phyloP scores from a whole-genome alignment of 1,140 invertebrate species.

The Calycopis cecrops region DNA sequence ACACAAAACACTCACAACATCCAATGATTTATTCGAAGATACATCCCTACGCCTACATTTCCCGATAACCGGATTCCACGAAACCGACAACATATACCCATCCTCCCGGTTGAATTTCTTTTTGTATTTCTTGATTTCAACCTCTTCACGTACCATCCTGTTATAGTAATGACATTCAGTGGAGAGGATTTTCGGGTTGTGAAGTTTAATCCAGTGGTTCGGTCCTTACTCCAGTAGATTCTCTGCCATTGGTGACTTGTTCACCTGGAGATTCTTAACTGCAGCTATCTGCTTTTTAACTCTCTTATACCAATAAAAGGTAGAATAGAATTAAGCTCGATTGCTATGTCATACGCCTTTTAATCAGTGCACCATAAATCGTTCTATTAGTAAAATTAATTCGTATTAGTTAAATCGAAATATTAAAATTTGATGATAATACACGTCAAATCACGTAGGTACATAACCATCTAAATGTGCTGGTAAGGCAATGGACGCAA shows the following conservation, averaged over 20 bases:
- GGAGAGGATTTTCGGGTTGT: not conserved
- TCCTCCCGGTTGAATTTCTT: conserved; percentile 6
- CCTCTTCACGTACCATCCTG: not conserved
- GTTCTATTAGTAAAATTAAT: too few relatives aligned
- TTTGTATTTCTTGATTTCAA: conserved; percentile 3
- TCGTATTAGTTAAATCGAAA: too few relatives aligned
- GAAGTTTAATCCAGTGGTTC: not conserved
- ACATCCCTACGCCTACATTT: not conserved
- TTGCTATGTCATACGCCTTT: too few relatives aligned
- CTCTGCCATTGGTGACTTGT: conserved; percentile 10
- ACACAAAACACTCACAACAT: conserved; percentile 6
- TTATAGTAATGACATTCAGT: not conserved
- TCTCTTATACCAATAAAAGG: too few relatives aligned
- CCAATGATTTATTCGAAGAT: not conserved
- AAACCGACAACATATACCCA: not conserved
- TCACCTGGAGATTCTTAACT: conserved; percentile 11
- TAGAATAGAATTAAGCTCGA: too few relatives aligned
- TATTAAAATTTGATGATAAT: too few relatives aligned
- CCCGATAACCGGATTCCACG: conserved; percentile 2
- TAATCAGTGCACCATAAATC: too few relatives aligned
- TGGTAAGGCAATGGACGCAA: too few relatives aligned
- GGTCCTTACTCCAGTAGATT: conserved; percentile 12
- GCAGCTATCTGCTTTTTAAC: conserved; percentile 17
- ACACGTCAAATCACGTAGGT: too few relatives aligned
- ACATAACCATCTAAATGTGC: too few relatives aligned